Base-by-base conservation (phyloP, 2,888 invertebrate species). In the Therioaphis trifolii region DNA sequence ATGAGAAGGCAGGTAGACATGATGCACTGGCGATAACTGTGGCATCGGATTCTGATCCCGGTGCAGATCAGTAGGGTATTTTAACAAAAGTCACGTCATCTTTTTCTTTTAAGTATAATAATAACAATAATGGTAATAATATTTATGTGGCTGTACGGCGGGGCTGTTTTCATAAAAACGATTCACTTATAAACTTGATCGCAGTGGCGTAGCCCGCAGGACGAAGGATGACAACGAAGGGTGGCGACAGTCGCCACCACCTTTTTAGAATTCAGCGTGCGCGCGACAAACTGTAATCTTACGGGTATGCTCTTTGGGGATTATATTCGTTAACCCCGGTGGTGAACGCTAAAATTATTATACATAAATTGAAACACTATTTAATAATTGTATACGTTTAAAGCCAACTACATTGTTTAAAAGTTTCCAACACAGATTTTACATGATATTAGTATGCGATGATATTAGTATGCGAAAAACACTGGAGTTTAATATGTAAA, bases 281-380 rank as follows among this genome's bases (percentile, higher is more conserved):
- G 76, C 49, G 49, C 76, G 76, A 77, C 76, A 77, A 77, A 77
- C 76, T 77, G 63, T 77, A 77, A 77, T 77, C 76, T 77, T 61
- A 76, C 75, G 75, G 76, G 63, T 77, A 46, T 49, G 63, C 76
- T 77, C 76, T 63, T 77, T 29, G 21, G 76, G 76, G 76, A 77
- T 77, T 77, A 77, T 63, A 77, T 77, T 77, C 76, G 76, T 77
- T 77, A 77, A 77, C 61, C 76, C 76, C 63, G 21, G 2, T 29
- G n/a, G 63, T 14, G 46, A 63, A 43, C 61, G 76, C 21, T 46
- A 4, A 77, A 77, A 77, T 77, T 77, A 77, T 77, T 77, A 77
- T 77, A 66, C 63, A 35, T 66, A 77, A 77, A 77, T 77, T 77
- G 76, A 77, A 77, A 77, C n/a, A 46, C 49, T 35, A 49, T 66